These are phyloP conservation scores for Okapia johnstoni DNA, from an alignment of 2,113 vertebrate genomes.

Conservation along the genomic window DNA sequence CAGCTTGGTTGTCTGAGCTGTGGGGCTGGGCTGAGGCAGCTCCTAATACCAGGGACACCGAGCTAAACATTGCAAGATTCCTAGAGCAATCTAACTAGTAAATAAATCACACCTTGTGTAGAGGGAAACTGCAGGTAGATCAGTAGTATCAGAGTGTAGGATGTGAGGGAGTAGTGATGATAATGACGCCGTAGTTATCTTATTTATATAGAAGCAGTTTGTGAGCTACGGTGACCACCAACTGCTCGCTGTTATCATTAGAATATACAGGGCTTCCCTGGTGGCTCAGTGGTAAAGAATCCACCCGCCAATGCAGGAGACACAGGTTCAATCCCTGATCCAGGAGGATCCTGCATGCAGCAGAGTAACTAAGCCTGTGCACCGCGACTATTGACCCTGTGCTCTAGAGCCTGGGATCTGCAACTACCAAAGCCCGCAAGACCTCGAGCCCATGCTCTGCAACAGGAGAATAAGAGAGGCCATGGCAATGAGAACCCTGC, in stretches of 20 bases:
- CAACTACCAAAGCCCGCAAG: neutral
- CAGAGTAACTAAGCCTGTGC: neutral
- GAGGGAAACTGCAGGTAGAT: neutral
- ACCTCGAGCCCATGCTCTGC: neutral
- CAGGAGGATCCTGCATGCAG: neutral
- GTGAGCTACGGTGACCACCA: neutral
- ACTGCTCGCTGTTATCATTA: neutral
- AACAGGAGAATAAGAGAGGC: neutral
- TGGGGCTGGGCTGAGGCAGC: neutral
- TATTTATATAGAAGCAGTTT: neutral
- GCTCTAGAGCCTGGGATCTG: neutral
- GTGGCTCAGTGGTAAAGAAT: neutral
- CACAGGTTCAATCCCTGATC: neutral
- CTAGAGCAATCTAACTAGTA: neutral
- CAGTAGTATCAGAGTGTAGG: neutral
- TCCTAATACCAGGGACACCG: neutral
- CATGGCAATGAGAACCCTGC: neutral
- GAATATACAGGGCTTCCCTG: neutral
- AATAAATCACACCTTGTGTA: neutral
- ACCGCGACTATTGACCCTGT: neutral
- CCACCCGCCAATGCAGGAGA: neutral
- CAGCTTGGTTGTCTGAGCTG: neutral
- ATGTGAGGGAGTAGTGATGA: neutral
- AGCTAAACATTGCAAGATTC: neutral
- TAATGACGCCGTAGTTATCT: neutral